phyloP scores from a whole-genome alignment of 2,797 vertebrate genomes.

The Peromyscus attwateri region DNA sequence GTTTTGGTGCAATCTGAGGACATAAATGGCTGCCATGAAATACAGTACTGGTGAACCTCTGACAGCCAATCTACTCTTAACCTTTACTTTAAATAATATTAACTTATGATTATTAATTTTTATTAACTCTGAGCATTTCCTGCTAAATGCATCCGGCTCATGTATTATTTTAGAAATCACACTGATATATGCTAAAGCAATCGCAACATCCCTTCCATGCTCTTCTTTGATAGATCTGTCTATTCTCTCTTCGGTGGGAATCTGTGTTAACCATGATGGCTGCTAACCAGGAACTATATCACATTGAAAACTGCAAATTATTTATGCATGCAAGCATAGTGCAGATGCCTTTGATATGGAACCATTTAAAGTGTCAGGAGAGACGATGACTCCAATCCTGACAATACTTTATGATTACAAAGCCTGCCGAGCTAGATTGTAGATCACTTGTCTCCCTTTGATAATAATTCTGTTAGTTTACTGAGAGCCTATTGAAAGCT shows the following conservation, averaged over 20 bases:
- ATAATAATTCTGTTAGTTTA: constrained; percentile 22
- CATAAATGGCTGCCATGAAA: background rate
- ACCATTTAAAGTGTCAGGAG: background rate
- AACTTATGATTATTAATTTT: constrained; percentile 25
- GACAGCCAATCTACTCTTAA: background rate
- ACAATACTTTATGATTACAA: constrained; percentile 41
- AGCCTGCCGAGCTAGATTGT: background rate
- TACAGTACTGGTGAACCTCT: background rate
- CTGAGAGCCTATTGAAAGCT: background rate
- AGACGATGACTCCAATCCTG: background rate
- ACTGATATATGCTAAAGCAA: background rate
- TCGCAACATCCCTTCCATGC: background rate
- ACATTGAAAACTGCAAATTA: background rate
- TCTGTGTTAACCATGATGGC: background rate
- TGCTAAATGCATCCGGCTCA: constrained; percentile 16
- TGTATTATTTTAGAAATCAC: constrained; percentile 9
- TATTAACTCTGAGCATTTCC: constrained; percentile 16
- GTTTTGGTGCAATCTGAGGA: background rate
- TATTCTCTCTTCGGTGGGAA: constrained; percentile 19
- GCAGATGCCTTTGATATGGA: background rate
- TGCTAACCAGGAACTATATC: background rate
- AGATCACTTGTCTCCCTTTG: constrained; percentile 28
- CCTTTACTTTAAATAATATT: constrained; percentile 46
- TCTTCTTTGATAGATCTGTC: background rate
- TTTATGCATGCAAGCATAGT: background rate